A percentile compares a stretch with the other conserved stretches of the same genome.
Evolutionary conservation across 23 tunicate species (phyloP).

Genomic region (Ciona savignyi): DNA sequence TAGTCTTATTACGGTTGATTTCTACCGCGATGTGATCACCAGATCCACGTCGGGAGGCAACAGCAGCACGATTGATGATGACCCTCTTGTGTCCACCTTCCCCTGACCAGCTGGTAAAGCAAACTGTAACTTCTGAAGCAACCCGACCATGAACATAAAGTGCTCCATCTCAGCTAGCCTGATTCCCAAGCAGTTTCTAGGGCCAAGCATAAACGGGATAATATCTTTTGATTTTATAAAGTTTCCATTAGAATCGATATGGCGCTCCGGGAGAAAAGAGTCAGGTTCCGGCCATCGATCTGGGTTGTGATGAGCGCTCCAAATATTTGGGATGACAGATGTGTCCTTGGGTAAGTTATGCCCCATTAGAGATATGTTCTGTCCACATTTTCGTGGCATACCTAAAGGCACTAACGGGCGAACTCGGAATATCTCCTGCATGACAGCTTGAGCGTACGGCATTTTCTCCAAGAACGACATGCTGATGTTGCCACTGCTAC

Average conservation of each 20-base stretch:
- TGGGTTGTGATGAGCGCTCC: background rate
- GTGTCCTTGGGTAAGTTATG: background rate
- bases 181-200: background rate
- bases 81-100: background rate
- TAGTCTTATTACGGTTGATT: too few species aligned
- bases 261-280: background rate
- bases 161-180: background rate
- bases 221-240: background rate
- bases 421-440: background rate
- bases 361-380: background rate
- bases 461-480: slow-evolving; percentile 5
- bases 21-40: background rate
- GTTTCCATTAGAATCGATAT: background rate
- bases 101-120: background rate
- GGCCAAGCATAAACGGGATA: background rate
- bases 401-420: background rate
- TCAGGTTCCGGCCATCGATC: background rate
- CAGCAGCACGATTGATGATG: background rate
- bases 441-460: slow-evolving; percentile 14
- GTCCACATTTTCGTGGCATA: background rate
- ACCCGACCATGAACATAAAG: slow-evolving; percentile 2
- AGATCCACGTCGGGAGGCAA: background rate
- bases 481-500: background rate
- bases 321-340: background rate
- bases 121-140: background rate